Percentiles rank a stretch among this genome's conserved stretches.
Evolutionary conservation across 2,888 invertebrate species (phyloP).

Genomic region (Microchrysa polita): DNA sequence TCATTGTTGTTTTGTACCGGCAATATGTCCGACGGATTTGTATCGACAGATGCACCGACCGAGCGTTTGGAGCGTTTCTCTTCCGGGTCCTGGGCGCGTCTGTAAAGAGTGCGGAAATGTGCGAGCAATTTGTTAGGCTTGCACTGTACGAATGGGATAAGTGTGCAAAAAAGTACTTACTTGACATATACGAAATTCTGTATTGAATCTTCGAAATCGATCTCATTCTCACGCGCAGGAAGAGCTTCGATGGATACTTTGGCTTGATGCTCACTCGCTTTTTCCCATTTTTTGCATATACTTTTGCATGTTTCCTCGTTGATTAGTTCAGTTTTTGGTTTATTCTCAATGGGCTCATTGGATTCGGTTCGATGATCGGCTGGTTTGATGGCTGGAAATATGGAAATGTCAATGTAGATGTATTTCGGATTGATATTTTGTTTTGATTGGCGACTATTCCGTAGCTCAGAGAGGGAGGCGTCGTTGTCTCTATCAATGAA

Average conservation of each 20-base stretch:
- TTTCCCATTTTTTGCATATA: conserved; percentile 55
- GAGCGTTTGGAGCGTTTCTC: conserved; percentile 27
- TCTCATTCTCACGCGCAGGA: conserved; percentile 70
- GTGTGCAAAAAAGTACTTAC: conserved; percentile 46
- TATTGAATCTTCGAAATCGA: conserved; percentile 81
- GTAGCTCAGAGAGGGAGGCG: no score
- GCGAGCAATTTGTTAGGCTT: no score
- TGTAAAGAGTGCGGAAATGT: conserved; percentile 12
- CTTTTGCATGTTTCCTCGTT: conserved; percentile 57
- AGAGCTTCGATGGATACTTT: conserved; percentile 40
- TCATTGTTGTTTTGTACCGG: conserved; percentile 48
- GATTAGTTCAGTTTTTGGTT: conserved; percentile 53
- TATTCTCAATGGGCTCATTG: no score
- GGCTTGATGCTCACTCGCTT: neutral
- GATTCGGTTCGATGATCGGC: neutral
- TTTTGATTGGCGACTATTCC: no score
- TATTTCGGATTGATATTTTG: no score
- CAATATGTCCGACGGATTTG: conserved; percentile 57
- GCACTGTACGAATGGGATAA: no score
- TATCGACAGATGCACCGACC: conserved; percentile 8
- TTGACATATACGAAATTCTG: conserved; percentile 77
- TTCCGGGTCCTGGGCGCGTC: conserved; percentile 1
- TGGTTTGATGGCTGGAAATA: conserved; percentile 37
- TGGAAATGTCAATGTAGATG: conserved; percentile 4
- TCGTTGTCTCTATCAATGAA: no score